Percentiles rank a stretch among this genome's conserved stretches.
Conservation (phyloP, 2,888 invertebrate genomes). For the Ptychoptera albimana region DNA sequence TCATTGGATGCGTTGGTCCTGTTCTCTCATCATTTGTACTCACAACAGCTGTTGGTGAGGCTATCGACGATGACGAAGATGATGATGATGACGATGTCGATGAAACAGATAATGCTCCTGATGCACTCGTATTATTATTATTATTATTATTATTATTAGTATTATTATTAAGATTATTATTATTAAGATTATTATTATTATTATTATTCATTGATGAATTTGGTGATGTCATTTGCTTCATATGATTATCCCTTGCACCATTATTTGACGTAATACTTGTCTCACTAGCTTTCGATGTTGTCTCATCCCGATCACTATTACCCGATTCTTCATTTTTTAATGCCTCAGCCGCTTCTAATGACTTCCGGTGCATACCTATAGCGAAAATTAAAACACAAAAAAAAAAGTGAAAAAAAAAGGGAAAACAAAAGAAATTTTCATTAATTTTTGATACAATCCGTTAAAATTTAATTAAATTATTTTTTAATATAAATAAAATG, state of each 20-base stretch:
- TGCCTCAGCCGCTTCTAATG: constrained; percentile 90
- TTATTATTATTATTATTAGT: constrained; percentile 19
- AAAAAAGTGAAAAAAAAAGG: neutral
- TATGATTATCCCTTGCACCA: constrained; percentile 26
- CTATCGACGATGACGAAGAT: constrained; percentile 1
- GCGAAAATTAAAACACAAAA: neutral
- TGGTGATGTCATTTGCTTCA: constrained; percentile 20
- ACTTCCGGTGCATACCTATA: constrained; percentile 97
- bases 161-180: constrained; percentile 20
- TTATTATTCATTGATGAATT: constrained; percentile 20
- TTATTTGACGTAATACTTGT: constrained; percentile 13
- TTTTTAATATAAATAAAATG: no score
- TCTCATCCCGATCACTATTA: constrained; percentile 49
- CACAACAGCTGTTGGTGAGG: constrained; percentile 1
- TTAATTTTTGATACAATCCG: no score
- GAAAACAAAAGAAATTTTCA: neutral
- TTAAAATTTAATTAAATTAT: no score
- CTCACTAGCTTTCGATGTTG: constrained; percentile 41
- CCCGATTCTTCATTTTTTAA: constrained; percentile 62
- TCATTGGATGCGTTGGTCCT: neutral
- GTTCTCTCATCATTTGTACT: neutral
- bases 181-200: constrained; percentile 17
- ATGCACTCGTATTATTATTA: constrained; percentile 19
- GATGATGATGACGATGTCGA: constrained; percentile 9
- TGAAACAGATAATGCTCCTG: constrained; percentile 10